Conservation (phyloP, 1,140 invertebrate species). For the Philaenus spumarius region DNA sequence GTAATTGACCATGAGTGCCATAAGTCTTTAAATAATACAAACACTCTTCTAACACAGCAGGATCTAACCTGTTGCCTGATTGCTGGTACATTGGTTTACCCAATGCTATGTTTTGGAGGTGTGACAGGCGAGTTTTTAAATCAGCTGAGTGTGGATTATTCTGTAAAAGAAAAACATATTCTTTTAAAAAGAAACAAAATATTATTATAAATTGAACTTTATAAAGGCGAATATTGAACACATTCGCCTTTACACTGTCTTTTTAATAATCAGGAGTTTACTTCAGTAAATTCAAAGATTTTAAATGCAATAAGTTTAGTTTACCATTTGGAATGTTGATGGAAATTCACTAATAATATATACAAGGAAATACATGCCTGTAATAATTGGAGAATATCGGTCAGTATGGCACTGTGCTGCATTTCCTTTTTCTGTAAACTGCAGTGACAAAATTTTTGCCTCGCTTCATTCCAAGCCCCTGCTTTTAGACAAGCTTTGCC, state of each 20-base stretch:
- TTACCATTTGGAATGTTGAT: too few relatives aligned
- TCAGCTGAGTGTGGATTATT: constrained; percentile 7
- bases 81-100: constrained; percentile 16
- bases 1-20: constrained; percentile 56
- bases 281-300: too few relatives aligned
- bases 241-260: too few relatives aligned
- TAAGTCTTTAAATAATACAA: constrained; percentile 64
- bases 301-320: too few relatives aligned
- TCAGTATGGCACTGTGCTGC: constrained; percentile 10
- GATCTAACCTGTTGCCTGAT: constrained; percentile 34
- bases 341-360: too few relatives aligned
- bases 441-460: constrained; percentile 56
- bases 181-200: too few relatives aligned
- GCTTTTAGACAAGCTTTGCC: constrained; percentile 74
- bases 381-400: constrained; percentile 22
- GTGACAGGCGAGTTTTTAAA: constrained; percentile 8
- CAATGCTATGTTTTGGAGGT: constrained; percentile 9
- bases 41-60: constrained; percentile 61
- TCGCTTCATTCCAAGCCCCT: constrained; percentile 63
- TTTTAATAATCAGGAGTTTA: too few relatives aligned
- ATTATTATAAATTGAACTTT: too few relatives aligned
- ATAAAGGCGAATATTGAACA: too few relatives aligned
- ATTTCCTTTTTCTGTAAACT: constrained; percentile 20
- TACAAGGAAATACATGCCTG: constrained; percentile 13
- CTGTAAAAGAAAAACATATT: constrained; percentile 5